Base-by-base conservation (phyloP, 2,113 vertebrate species). In the Chionis minor region DNA sequence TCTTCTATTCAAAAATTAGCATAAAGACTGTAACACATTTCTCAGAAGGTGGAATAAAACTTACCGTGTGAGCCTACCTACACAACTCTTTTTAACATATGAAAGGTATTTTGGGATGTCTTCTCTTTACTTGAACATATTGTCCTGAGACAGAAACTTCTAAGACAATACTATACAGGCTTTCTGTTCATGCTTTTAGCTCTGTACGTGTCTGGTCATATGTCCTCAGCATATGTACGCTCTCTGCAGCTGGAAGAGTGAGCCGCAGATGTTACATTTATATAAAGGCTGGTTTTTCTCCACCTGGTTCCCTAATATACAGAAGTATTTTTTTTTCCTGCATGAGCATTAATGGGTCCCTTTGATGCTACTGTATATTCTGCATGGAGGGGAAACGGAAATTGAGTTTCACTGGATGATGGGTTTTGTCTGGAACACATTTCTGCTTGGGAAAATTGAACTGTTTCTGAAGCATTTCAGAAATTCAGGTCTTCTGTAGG, bases 1-100 rank as follows among this genome's bases (percentile, higher is more conserved):
- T 52, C 35, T 92, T 73, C 62, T 65, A 89, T 92, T 96, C 58
- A 89, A 85, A 92, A 90, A 87, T 87, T 95, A 77, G 35, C 74
- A 81, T 81, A 66, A 94, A 84, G 56, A 89, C 62, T 44, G 55
- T 87, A 94, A 84, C 45, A 28, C 17, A 26, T 13, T 6, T 81
- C 61, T 88, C 33, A 71, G 75, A 94, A 84, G 44, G 38, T 81
- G 49, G 22, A 35, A 90, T 80, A 77, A 84, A 72, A 61, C 67
- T 67, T 93, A 80, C 45, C n/a, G 81, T 2, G 2, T 71, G 21
- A 77, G 5, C 47, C 66, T 85, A 54, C 26, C 56, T 69, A 56
- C 65, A n/a, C 74, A 78, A 22, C 8, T 71, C 19, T 65, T 74
- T 93, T 89, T 83, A 87, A 94, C 62, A 87, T 6, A 70, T 63